Evolutionary conservation across 2,113 vertebrate genomes (phyloP).

Genomic region (Galbula dea): DNA sequence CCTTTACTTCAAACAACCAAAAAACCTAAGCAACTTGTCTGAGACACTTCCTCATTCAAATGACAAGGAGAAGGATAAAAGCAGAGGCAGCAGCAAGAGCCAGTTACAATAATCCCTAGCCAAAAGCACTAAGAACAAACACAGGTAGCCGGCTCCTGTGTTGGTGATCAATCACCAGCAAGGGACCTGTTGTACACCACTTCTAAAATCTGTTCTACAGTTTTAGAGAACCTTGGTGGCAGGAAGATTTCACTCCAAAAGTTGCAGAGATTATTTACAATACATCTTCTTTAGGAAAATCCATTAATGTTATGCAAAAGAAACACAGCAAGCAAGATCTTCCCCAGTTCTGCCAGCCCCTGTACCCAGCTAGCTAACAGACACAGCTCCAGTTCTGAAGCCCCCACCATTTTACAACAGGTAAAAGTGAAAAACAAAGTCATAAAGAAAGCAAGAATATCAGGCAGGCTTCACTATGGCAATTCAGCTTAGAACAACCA

Average conservation of each 20-base stretch:
- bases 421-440: not conserved
- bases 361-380: constrained; percentile 10
- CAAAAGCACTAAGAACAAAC: constrained; percentile 26
- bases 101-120: not conserved
- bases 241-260: constrained; percentile 35
- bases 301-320: constrained; percentile 11
- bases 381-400: not conserved
- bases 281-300: constrained; percentile 50
- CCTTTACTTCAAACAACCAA: not conserved
- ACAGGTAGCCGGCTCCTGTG: constrained; percentile 3
- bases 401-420: not conserved
- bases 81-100: constrained; percentile 8
- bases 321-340: not conserved
- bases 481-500: not conserved
- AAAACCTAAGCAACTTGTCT: constrained; percentile 38
- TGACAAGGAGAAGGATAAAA: not conserved
- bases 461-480: not conserved
- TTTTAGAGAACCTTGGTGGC: constrained; percentile 30
- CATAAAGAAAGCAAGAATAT: not conserved
- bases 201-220: constrained; percentile 42
- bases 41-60: constrained; percentile 56
- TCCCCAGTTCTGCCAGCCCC: constrained; percentile 2
- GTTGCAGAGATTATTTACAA: constrained; percentile 34
- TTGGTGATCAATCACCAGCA: constrained; percentile 54
- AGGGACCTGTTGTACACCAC: not conserved